These are phyloP conservation scores for Meiosimyza platycephala DNA, from an alignment of 2,888 invertebrate species.

Conservation along the genomic window DNA sequence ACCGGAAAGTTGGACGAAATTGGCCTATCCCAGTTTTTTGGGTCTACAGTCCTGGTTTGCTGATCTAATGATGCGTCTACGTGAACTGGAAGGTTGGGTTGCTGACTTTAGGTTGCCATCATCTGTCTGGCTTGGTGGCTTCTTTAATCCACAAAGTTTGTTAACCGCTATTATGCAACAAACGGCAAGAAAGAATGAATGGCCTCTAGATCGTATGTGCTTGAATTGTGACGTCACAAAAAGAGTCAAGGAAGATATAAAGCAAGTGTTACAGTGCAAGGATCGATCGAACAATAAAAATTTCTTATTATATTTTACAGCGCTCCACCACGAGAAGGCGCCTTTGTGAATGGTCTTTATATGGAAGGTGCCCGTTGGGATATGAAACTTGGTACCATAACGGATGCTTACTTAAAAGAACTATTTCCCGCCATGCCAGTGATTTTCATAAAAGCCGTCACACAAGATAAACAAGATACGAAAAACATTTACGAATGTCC, in stretches of 20 bases:
- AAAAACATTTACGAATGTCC: constrained; percentile 93
- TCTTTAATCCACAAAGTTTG: constrained; percentile 97
- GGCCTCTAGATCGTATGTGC: constrained; percentile 96
- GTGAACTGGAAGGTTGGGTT: constrained; percentile 88
- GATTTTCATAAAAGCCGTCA: constrained; percentile 86
- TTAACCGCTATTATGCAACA: constrained; percentile 98
- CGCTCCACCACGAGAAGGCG: constrained; percentile 89
- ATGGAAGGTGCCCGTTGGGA: constrained; percentile 98
- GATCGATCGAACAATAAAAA: not conserved
- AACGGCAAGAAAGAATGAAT: constrained; percentile 94
- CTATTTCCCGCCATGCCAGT: constrained; percentile 92
- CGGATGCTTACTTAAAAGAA: constrained; percentile 88
- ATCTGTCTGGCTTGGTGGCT: constrained; percentile 92
- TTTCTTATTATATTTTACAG: constrained; percentile 61
- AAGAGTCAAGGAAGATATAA: constrained; percentile 85
- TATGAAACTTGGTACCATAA: constrained; percentile 78
- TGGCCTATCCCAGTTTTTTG: constrained; percentile 89
- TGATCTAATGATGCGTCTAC: constrained; percentile 82
- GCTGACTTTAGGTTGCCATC: constrained; percentile 89
- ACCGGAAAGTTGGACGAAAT: constrained; percentile 85
- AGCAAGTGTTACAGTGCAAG: constrained; percentile 67
- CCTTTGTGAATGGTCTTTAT: constrained; percentile 87
- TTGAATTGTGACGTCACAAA: constrained; percentile 95
- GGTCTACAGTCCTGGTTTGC: constrained; percentile 88
- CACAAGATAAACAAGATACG: constrained; percentile 89